Conservation (phyloP, 2,797 vertebrate species). For the Thaleichthys pacificus region DNA sequence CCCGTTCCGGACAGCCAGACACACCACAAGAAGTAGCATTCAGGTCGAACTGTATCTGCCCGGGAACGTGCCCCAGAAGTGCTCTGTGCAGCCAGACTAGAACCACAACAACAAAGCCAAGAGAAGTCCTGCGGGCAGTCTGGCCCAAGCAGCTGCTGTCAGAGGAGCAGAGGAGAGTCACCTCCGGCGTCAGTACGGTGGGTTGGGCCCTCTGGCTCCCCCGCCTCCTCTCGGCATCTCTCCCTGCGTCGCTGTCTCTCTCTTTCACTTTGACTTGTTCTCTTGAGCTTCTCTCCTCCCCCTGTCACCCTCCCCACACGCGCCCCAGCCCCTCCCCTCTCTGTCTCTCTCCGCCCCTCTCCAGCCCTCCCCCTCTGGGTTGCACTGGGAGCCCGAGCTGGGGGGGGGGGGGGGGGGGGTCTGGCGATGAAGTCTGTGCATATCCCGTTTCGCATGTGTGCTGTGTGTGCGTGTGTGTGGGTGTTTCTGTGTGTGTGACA, state of each 20-base stretch:
- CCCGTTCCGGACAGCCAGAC: conserved; percentile 13
- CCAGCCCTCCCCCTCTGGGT: conserved; percentile 6
- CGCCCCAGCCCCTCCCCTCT: neutral
- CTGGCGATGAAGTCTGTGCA: neutral
- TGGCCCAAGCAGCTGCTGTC: conserved; percentile 46
- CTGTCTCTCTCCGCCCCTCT: neutral
- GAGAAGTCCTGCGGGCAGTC: conserved; percentile 37
- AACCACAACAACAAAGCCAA: conserved; percentile 39
- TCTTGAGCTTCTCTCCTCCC: conserved; percentile 12
- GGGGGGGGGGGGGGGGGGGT: neutral
- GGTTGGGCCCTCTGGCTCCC: conserved; percentile 55
- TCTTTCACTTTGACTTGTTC: conserved; percentile 35
- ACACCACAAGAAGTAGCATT: neutral
- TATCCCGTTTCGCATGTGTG: neutral
- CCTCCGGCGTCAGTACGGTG: conserved; percentile 34
- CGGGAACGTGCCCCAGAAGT: neutral
- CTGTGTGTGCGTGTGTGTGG: neutral
- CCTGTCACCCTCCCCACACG: conserved; percentile 14
- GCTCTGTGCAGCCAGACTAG: neutral
- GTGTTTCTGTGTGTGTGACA: neutral
- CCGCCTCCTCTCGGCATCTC: conserved; percentile 39
- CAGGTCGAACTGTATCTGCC: neutral
- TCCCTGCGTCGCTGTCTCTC: conserved; percentile 1
- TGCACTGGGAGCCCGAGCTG: neutral
- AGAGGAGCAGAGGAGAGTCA: conserved; percentile 38